phyloP scores from a whole-genome alignment of 2,797 vertebrate species.

The Euphonia xanthogaster region DNA sequence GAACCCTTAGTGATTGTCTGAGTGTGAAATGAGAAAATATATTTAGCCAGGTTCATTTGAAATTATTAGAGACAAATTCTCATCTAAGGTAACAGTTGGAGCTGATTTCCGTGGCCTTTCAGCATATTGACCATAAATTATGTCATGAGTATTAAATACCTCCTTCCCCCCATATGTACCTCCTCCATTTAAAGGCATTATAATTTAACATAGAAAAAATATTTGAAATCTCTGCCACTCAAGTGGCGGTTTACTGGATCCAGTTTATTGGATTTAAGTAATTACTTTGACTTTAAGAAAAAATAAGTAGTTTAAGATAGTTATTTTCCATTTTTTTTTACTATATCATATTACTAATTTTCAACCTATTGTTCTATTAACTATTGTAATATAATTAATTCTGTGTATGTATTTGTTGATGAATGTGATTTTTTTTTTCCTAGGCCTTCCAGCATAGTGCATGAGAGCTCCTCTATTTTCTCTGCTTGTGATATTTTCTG shows the following conservation, averaged over 20 bases:
- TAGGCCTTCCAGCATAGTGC: not conserved
- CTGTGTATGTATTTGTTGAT: not conserved
- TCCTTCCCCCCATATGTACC: not conserved
- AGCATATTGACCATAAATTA: conserved; percentile 9
- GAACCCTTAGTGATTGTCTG: conserved; percentile 18
- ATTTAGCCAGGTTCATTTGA: conserved; percentile 30
- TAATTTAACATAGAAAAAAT: not conserved
- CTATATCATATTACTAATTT: not conserved
- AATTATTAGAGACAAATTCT: conserved; percentile 20
- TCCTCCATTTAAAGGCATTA: not conserved
- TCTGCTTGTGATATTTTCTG: not conserved
- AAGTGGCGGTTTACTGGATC: not conserved
- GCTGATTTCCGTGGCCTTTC: not conserved
- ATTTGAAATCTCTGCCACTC: not conserved
- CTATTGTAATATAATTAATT: not conserved
- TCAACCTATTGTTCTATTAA: not conserved
- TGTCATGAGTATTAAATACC: not conserved
- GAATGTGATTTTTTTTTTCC: not conserved
- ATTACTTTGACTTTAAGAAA: not conserved
- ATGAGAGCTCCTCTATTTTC: not conserved
- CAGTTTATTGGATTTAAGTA: not conserved
- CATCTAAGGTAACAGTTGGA: not conserved
- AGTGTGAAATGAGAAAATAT: conserved; percentile 55
- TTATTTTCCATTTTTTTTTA: not conserved
- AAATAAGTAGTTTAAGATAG: not conserved